A percentile compares a stretch with the other conserved stretches of the same genome.
phyloP scores from a whole-genome alignment of 2,888 invertebrate species.

The Bellardia bayeri region DNA sequence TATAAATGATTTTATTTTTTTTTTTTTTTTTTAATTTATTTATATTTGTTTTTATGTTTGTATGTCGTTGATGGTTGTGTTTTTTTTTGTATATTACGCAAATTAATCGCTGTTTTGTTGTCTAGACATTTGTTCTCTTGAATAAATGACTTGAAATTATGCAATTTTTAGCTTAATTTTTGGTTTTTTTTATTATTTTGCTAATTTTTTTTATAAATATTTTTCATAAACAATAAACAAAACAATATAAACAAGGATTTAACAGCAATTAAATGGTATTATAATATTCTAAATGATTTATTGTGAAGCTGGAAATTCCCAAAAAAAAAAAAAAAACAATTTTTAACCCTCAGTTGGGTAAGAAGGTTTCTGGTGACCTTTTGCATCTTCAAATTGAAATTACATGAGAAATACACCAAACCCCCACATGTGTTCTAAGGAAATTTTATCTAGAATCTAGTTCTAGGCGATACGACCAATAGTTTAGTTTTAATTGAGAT shows the following conservation, averaged over 20 bases:
- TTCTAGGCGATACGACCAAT: no score
- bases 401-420: no score
- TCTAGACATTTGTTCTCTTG: conserved; percentile 64
- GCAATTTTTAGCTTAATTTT: conserved; percentile 51
- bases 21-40: conserved; percentile 40
- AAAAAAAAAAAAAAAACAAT: no score
- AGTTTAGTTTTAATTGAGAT: no score
- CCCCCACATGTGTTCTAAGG: no score
- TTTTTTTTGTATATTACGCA: conserved; percentile 52
- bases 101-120: conserved; percentile 63
- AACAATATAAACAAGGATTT: not conserved
- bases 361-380: no score
- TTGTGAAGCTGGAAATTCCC: not conserved
- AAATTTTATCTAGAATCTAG: no score
- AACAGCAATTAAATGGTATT: conserved; percentile 11
- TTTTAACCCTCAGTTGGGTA: no score
- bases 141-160: conserved; percentile 66
- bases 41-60: conserved; percentile 17
- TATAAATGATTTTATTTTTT: conserved; percentile 48
- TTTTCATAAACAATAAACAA: not conserved
- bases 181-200: not conserved
- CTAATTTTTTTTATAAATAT: not conserved
- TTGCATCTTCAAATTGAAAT: no score
- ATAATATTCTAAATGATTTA: not conserved
- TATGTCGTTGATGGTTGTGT: not conserved